phyloP scores from a whole-genome alignment of 2,113 vertebrate species.

The Gallinago undulata region DNA sequence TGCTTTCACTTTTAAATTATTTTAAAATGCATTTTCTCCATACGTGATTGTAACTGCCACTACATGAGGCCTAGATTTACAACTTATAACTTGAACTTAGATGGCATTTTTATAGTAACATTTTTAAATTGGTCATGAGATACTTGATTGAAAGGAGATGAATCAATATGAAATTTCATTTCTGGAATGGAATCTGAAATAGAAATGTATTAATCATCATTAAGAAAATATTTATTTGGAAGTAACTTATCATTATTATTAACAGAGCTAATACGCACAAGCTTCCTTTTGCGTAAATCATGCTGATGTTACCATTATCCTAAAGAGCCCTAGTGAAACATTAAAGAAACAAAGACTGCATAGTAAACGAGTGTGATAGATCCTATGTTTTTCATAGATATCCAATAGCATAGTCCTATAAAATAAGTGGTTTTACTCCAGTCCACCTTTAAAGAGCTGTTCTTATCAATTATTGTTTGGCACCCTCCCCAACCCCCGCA shows the following conservation, averaged over 20 bases:
- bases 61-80: neutral
- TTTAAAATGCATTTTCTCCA: neutral
- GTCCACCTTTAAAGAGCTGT: neutral
- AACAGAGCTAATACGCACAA: neutral
- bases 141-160: neutral
- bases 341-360: neutral
- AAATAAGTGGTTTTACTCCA: neutral
- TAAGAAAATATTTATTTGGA: neutral
- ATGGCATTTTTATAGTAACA: neutral
- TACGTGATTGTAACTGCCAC: neutral
- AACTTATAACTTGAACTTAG: neutral
- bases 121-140: neutral
- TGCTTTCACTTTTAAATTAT: neutral
- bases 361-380: neutral
- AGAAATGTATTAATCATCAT: neutral
- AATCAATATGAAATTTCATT: neutral
- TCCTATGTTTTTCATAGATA: neutral
- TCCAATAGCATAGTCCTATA: neutral
- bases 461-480: neutral
- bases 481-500: accelerated
- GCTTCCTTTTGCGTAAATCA: neutral
- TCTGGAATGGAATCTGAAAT: neutral
- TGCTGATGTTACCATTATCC: neutral
- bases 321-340: neutral
- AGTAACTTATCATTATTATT: neutral